Evolutionary conservation across 1,140 invertebrate species (phyloP), one percentile per base, ranked within the genome.

Genomic region (Apis laboriosa): DNA sequence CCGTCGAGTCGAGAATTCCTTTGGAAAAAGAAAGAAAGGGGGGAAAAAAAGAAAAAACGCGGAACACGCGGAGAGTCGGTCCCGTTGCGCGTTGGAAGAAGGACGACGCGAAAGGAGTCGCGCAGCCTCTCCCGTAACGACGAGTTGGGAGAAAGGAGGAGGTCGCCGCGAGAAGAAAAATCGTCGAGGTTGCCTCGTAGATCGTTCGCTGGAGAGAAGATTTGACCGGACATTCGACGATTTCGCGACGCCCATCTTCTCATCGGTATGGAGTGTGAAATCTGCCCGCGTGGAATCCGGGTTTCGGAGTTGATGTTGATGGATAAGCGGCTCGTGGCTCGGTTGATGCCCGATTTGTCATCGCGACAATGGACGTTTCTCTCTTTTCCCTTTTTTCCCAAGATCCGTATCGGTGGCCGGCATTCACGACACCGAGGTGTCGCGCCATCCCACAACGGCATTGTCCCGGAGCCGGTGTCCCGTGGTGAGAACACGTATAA

Each of bases 331-430:
- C 51, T 72, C 71, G 80, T 77, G 84, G 70, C 66, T 43, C 61
- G 67, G 84, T 55, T 81, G 87, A 89, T 89, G 84, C 64, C 72
- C 87, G 84, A 92, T 92, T 91, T 91, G 89, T 92, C 90, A 91
- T 91, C 67, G 80, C 58, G 5, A 88, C 84, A 88, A 89, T 85
- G 75, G 87, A 88, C 60, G 70, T 43, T 7, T 43, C 5, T 43
- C 5, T 43, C 0, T 43, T 0, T 43, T 43, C 34, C 3, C 34
- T 2, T 34, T 34, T 43, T 43, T 7, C 2, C 34, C 34, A 43
- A 67, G 70, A 77, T 87, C n/a, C 66, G 56, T 80, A 80, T 74
- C 66, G 21, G 51, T 74, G 76, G 34, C 11, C 55, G 61, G 75
- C 77, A 77, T 82, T 86, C 74, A 70, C 75, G 67, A 24, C 58